phyloP scores from a whole-genome alignment of 2,797 vertebrate species.

The Tapera naevia region DNA sequence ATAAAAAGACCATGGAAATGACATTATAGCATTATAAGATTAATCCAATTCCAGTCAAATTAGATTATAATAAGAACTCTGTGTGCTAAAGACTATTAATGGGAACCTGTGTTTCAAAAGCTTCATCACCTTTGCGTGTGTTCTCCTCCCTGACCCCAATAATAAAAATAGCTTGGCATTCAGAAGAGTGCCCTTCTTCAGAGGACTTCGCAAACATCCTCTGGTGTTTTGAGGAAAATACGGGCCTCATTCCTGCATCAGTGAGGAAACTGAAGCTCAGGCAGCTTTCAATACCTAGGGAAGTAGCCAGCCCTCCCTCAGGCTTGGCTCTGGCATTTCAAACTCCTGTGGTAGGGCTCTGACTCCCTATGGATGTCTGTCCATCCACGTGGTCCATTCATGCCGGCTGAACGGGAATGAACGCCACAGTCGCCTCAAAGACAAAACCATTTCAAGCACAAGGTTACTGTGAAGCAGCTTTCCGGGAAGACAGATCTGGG shows the following conservation, averaged over 20 bases:
- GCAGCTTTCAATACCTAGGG: neutral
- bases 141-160: conserved; percentile 56
- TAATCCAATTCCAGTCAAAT: conserved; percentile 73
- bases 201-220: neutral
- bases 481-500: conserved; percentile 4
- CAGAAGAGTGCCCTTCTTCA: neutral
- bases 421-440: neutral
- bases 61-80: conserved; percentile 70
- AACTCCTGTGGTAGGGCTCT: rapidly evolving
- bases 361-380: neutral
- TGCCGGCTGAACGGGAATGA: rapidly evolving
- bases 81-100: conserved; percentile 55
- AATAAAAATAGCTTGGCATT: conserved; percentile 41
- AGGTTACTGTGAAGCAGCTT: neutral
- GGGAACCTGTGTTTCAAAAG: conserved; percentile 60
- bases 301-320: neutral
- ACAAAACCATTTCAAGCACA: neutral
- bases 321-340: rapidly evolving
- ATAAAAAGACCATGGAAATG: conserved; percentile 69
- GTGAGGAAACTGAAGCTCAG: neutral
- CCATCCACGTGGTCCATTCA: rapidly evolving
- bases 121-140: conserved; percentile 12
- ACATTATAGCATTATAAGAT: conserved; percentile 71
- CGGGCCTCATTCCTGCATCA: neutral
- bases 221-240: neutral